A percentile compares a stretch with the other conserved stretches of the same genome.
These are phyloP conservation scores for Brachymystax lenok DNA, from an alignment of 2,797 vertebrate species.

Conservation along the genomic window DNA sequence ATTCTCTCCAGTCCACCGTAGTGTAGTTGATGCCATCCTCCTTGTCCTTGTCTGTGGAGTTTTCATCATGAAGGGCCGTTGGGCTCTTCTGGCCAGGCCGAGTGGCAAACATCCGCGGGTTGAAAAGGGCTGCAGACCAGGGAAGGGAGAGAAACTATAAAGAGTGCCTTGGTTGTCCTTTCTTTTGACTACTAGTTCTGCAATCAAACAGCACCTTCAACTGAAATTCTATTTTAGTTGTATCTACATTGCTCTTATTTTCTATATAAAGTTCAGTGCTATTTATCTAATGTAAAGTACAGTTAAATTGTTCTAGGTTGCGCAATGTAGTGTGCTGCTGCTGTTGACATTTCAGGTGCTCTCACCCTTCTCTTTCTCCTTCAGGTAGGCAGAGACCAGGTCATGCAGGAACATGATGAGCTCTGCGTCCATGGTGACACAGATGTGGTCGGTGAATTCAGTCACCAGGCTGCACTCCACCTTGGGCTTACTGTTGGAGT, in stretches of 20 bases:
- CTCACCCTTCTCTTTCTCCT: constrained; percentile 98
- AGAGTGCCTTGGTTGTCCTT: neutral
- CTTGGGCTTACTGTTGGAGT: constrained; percentile 88
- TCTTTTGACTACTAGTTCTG: neutral
- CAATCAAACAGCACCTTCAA: neutral
- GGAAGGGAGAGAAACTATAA: constrained; percentile 6
- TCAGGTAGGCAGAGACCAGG: constrained; percentile 96
- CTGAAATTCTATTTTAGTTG: neutral
- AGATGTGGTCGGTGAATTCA: constrained; percentile 98
- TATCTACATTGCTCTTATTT: neutral
- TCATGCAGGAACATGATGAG: constrained; percentile 99
- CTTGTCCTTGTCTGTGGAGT: constrained; percentile 74
- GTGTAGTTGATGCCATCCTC: constrained; percentile 90
- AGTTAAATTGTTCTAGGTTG: neutral
- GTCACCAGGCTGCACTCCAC: constrained; percentile 99
- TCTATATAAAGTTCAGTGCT: neutral
- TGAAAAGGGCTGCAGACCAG: constrained; percentile 83
- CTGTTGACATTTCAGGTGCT: neutral
- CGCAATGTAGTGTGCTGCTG: neutral
- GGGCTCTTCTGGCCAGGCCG: constrained; percentile 95
- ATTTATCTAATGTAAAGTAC: neutral
- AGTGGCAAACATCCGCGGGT: constrained; percentile 85
- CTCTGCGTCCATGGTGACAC: constrained; percentile 98
- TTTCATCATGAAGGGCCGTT: constrained; percentile 82
- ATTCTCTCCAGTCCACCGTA: constrained; percentile 98